phyloP scores from a whole-genome alignment of 2,113 vertebrate genomes.

The Microtus pennsylvanicus region DNA sequence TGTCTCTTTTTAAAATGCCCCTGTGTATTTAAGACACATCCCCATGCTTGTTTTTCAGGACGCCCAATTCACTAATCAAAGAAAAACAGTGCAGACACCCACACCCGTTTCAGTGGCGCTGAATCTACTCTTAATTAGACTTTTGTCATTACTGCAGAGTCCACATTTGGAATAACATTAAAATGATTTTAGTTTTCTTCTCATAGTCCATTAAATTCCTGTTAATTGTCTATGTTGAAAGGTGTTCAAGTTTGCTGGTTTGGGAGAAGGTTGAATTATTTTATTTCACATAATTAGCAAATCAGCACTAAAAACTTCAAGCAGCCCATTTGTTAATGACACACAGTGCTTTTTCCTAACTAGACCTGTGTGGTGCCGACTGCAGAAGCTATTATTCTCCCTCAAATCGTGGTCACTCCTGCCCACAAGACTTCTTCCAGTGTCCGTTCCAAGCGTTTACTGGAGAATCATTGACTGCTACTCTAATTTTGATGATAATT shows the following conservation, averaged over 20 bases:
- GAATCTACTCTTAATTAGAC: constrained; percentile 60
- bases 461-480: constrained; percentile 62
- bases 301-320: constrained; percentile 49
- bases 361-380: constrained; percentile 53
- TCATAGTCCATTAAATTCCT: constrained; percentile 34
- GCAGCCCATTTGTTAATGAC: not conserved
- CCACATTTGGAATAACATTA: not conserved
- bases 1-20: constrained; percentile 26
- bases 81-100: constrained; percentile 24
- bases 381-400: not conserved
- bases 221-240: constrained; percentile 51
- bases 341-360: constrained; percentile 16
- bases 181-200: constrained; percentile 40
- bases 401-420: constrained; percentile 64
- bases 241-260: constrained; percentile 35
- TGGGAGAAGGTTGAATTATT: constrained; percentile 50
- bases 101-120: constrained; percentile 13
- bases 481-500: constrained; percentile 78
- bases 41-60: not conserved
- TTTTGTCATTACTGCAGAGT: constrained; percentile 35
- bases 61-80: constrained; percentile 36
- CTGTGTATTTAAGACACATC: constrained; percentile 13
- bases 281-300: constrained; percentile 45
- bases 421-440: constrained; percentile 23
- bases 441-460: constrained; percentile 64